These are phyloP conservation scores for Trinectes maculatus DNA, from an alignment of 2,113 vertebrate genomes.

Conservation along the genomic window DNA sequence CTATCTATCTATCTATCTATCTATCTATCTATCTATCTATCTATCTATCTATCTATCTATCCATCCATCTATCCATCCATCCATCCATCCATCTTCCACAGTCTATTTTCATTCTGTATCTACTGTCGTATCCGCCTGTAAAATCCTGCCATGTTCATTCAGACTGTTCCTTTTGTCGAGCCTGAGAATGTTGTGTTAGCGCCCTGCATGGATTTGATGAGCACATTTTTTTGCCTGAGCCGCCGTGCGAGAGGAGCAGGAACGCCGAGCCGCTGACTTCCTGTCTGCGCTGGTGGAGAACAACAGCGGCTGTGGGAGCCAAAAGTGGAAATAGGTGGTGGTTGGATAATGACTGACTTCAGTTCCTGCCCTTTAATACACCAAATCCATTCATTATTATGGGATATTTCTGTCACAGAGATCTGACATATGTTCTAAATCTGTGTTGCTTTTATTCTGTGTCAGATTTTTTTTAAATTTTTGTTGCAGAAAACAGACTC, in stretches of 20 bases:
- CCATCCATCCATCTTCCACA: no score
- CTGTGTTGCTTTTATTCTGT: neutral
- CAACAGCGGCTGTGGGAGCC: conserved; percentile 20
- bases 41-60: no score
- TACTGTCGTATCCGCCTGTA: neutral
- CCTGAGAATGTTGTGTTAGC: conserved; percentile 59
- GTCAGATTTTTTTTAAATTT: neutral
- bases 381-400: neutral
- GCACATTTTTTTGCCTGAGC: conserved; percentile 47
- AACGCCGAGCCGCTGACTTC: conserved; percentile 53
- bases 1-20: no score
- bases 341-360: conserved; percentile 50
- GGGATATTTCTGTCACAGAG: conserved; percentile 8
- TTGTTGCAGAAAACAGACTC: no score
- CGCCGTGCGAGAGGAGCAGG: conserved; percentile 12
- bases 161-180: conserved; percentile 8
- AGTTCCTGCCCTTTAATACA: neutral
- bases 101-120: no score
- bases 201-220: conserved; percentile 25
- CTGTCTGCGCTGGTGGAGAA: conserved; percentile 40
- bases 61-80: no score
- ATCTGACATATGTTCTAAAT: neutral
- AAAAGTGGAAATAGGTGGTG: conserved; percentile 40
- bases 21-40: no score
- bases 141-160: neutral